phyloP scores from a whole-genome alignment of 2,113 vertebrate genomes.

The Dicrurus megarhynchus region DNA sequence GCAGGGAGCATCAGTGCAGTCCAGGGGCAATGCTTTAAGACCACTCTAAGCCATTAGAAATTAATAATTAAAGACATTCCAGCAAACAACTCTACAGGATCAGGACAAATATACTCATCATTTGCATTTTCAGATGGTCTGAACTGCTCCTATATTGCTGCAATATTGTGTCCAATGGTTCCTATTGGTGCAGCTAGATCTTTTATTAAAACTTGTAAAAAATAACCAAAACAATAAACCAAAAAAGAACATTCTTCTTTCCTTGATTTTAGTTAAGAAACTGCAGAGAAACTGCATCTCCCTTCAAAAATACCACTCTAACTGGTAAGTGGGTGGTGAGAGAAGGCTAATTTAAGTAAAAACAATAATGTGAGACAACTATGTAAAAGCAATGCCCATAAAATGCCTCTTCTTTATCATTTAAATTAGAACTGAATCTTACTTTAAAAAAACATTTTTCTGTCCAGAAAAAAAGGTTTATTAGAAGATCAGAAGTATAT shows the following conservation, averaged over 20 bases:
- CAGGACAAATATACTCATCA: background rate
- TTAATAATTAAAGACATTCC: background rate
- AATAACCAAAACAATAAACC: background rate
- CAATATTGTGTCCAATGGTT: background rate
- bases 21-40: background rate
- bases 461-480: background rate
- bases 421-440: background rate
- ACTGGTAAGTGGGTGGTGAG: background rate
- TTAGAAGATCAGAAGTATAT: background rate
- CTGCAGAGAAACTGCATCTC: background rate
- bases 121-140: background rate
- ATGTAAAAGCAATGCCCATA: background rate
- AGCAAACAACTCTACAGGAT: background rate
- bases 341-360: background rate
- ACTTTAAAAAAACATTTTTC: background rate
- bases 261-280: background rate
- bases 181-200: background rate
- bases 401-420: background rate
- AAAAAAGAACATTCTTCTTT: background rate
- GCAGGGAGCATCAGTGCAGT: background rate
- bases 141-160: background rate
- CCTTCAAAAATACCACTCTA: background rate
- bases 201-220: background rate
- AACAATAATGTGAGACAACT: background rate
- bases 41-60: background rate